phyloP scores from a whole-genome alignment of 1,140 invertebrate genomes.

The Brachionus koreanus region DNA sequence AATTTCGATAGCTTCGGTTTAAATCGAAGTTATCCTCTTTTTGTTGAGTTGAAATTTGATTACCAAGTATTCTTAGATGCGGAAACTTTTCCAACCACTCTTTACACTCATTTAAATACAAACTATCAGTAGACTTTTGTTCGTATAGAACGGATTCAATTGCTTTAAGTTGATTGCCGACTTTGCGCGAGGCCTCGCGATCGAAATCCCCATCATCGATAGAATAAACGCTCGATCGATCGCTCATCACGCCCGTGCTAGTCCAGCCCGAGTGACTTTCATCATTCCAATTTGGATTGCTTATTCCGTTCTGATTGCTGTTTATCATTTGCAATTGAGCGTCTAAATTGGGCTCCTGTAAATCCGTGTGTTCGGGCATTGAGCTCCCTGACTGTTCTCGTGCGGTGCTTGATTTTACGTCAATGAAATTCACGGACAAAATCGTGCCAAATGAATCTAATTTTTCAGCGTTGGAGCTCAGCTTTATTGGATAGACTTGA shows the following conservation, averaged over 20 bases:
- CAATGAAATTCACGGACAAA: conserved; percentile 21
- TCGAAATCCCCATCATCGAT: conserved; percentile 38
- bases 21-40: neutral
- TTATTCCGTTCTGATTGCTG: neutral
- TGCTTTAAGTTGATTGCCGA: conserved; percentile 13
- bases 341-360: neutral
- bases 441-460: neutral
- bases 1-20: neutral
- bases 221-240: conserved; percentile 40
- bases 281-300: conserved; percentile 24
- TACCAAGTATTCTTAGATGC: conserved; percentile 39
- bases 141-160: conserved; percentile 37
- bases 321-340: neutral
- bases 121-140: conserved; percentile 13
- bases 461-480: conserved; percentile 6
- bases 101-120: conserved; percentile 26
- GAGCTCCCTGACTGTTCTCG: neutral
- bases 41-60: conserved; percentile 11
- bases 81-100: conserved; percentile 44
- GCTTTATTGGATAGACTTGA: conserved; percentile 7
- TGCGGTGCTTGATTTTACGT: conserved; percentile 19
- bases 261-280: conserved; percentile 41
- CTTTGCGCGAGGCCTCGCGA: conserved; percentile 42
- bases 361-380: neutral
- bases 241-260: conserved; percentile 37